Conservation (phyloP, 2,113 vertebrate genomes). For the Cyphomyrus discorhynchus region DNA sequence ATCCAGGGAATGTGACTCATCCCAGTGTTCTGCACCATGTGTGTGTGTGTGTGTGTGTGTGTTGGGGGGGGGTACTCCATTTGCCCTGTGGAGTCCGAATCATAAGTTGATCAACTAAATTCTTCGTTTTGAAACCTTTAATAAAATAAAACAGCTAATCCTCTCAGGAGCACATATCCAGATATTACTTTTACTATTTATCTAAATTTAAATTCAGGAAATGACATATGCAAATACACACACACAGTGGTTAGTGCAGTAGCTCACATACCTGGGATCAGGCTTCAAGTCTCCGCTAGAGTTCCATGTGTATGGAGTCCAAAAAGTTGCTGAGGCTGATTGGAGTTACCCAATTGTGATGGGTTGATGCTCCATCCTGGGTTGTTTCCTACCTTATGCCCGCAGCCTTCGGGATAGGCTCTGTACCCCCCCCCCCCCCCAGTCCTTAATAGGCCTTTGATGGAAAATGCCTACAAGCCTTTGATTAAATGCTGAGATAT, state of each 20-base stretch:
- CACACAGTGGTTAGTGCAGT: background rate
- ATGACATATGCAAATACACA: background rate
- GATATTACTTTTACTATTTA: background rate
- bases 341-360: too few relatives aligned
- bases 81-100: background rate
- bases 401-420: too few relatives aligned
- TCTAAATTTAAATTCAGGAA: background rate
- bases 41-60: background rate
- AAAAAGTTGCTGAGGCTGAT: too few relatives aligned
- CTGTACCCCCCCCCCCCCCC: too few relatives aligned
- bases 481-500: too few relatives aligned
- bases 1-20: background rate
- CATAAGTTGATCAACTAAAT: background rate
- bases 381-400: too few relatives aligned
- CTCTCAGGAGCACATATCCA: background rate
- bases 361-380: too few relatives aligned
- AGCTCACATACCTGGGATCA: too few relatives aligned
- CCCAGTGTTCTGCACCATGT: background rate
- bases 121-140: background rate
- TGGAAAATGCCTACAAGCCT: too few relatives aligned
- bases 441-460: too few relatives aligned
- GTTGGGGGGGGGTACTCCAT: background rate
- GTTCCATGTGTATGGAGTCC: too few relatives aligned
- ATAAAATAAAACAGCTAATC: background rate
- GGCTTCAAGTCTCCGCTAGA: too few relatives aligned